phyloP scores from a whole-genome alignment of 2,113 vertebrate species.

The Xyliphius kryptos region DNA sequence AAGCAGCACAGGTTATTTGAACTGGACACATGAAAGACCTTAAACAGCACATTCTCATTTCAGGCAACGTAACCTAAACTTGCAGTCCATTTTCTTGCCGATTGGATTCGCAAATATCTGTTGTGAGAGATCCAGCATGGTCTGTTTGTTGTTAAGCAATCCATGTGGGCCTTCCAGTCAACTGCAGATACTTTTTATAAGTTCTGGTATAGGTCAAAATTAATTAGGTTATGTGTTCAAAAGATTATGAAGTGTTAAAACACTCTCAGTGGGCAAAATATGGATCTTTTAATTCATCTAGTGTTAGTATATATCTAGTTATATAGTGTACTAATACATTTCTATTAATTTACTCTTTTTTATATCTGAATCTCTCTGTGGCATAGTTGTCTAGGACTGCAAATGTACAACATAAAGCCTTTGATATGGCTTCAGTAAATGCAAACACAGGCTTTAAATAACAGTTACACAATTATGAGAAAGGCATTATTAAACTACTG shows the following conservation, averaged over 20 bases:
- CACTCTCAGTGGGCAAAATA: slow-evolving; percentile 19
- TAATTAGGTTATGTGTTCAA: slow-evolving; percentile 53
- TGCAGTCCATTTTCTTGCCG: slow-evolving; percentile 51
- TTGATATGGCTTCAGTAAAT: slow-evolving; percentile 47
- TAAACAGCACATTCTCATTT: slow-evolving; percentile 71
- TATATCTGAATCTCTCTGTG: too few relatives aligned
- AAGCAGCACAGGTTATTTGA: slow-evolving; percentile 42
- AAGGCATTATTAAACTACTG: slow-evolving; percentile 53
- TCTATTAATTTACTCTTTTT: too few relatives aligned
- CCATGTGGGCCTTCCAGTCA: slow-evolving; percentile 54
- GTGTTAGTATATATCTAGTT: too few relatives aligned
- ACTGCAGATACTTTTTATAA: slow-evolving; percentile 64
- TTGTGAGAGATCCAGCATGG: slow-evolving; percentile 58
- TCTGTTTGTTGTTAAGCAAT: slow-evolving; percentile 70
- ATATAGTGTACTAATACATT: neutral
- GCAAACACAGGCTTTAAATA: slow-evolving; percentile 57
- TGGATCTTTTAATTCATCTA: too few relatives aligned
- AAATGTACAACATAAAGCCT: slow-evolving; percentile 40
- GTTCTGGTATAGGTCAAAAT: slow-evolving; percentile 62
- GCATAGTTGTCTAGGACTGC: slow-evolving; percentile 42
- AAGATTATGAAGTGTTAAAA: slow-evolving; percentile 41
- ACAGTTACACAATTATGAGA: slow-evolving; percentile 54
- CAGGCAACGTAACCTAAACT: slow-evolving; percentile 66
- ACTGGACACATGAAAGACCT: slow-evolving; percentile 60
- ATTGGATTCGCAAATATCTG: slow-evolving; percentile 59